These are phyloP conservation scores for Atherinomorus stipes DNA, from an alignment of 2,113 vertebrate genomes.

Conservation along the genomic window DNA sequence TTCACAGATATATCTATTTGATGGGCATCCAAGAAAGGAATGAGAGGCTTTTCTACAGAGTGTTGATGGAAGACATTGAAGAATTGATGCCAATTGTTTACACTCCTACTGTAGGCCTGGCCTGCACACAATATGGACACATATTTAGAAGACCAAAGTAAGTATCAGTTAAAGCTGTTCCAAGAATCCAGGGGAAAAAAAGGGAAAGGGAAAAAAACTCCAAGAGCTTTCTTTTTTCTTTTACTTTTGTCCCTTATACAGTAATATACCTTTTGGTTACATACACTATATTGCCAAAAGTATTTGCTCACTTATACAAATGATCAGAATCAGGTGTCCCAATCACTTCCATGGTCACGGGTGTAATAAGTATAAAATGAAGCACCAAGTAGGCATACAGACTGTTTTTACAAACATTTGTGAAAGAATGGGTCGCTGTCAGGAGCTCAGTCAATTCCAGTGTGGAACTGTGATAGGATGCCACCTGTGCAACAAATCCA, in stretches of 20 bases:
- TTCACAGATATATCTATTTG: conserved; percentile 92
- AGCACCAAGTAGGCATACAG: no score
- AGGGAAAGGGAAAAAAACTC: not conserved
- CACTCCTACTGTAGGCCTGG: conserved; percentile 96
- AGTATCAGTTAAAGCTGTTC: conserved; percentile 42
- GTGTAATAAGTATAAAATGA: no score
- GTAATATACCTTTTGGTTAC: no score
- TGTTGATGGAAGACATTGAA: conserved; percentile 95
- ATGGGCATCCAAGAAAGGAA: conserved; percentile 99
- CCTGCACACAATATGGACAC: conserved; percentile 97
- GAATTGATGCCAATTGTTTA: conserved; percentile 96
- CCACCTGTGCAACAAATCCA: no score
- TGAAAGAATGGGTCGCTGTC: no score
- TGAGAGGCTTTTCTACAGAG: conserved; percentile 93
- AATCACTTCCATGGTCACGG: no score
- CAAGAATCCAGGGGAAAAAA: not conserved
- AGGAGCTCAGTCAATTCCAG: no score
- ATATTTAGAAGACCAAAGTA: conserved; percentile 98
- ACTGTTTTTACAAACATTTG: no score
- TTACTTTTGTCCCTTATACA: not conserved
- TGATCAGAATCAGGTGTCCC: no score
- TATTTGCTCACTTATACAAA: no score
- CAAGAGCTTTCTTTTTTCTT: not conserved
- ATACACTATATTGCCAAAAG: no score
- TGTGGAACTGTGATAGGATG: no score